Conservation (phyloP, 1,140 invertebrate species). For the Aplysia californica region DNA sequence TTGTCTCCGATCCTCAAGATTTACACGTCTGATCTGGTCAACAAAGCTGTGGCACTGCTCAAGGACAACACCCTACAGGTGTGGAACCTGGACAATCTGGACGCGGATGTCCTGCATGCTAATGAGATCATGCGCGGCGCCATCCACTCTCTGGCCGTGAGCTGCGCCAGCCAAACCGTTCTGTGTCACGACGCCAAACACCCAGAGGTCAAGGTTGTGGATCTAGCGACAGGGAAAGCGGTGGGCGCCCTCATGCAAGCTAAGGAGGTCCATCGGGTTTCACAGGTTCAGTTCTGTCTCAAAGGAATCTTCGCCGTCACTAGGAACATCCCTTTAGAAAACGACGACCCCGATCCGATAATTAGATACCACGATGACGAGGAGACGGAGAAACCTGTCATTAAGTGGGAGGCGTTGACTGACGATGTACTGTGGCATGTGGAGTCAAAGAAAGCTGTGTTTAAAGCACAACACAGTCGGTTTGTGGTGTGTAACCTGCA, state of each 20-base stretch:
- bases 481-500: constrained; percentile 45
- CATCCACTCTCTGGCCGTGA: constrained; percentile 39
- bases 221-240: constrained; percentile 41
- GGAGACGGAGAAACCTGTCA: too few relatives aligned
- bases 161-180: constrained; percentile 33
- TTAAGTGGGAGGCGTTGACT: constrained; percentile 21
- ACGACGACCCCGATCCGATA: too few relatives aligned
- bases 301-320: constrained; percentile 46
- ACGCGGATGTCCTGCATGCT: constrained; percentile 46
- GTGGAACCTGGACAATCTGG: constrained; percentile 60
- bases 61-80: constrained; percentile 57
- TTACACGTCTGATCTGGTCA: constrained; percentile 48
- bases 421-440: constrained; percentile 53
- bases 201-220: constrained; percentile 50
- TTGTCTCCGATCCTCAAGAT: constrained; percentile 44
- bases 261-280: constrained; percentile 30
- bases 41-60: constrained; percentile 53
- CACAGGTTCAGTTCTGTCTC: constrained; percentile 39
- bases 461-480: constrained; percentile 37
- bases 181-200: constrained; percentile 18
- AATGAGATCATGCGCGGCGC: constrained; percentile 45
- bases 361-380: too few relatives aligned
- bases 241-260: constrained; percentile 45
- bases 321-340: constrained; percentile 17
- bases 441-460: constrained; percentile 35